Evolutionary conservation across 2,797 vertebrate species (phyloP).

Genomic region (Sebastes paucispinis): DNA sequence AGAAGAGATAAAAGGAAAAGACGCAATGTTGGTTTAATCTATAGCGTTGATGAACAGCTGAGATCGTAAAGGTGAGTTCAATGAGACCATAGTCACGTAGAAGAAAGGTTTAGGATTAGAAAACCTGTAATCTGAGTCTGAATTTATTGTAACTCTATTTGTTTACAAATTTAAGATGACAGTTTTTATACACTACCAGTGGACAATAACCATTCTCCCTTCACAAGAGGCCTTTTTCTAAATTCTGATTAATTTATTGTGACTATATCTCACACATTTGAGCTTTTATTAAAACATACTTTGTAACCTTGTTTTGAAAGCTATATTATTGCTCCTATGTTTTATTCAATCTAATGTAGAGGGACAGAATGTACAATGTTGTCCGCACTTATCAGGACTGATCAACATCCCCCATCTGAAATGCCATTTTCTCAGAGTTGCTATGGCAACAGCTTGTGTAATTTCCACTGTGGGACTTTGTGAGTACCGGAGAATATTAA

Average conservation of each 20-base stretch:
- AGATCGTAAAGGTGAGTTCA: background rate
- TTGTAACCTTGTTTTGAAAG: background rate
- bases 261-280: background rate
- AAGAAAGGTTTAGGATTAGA: background rate
- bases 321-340: background rate
- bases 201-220: background rate
- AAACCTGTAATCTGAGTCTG: background rate
- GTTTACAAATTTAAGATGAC: background rate
- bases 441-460: slow-evolving; percentile 57
- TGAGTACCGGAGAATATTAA: slow-evolving; percentile 34
- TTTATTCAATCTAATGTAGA: slow-evolving; percentile 13
- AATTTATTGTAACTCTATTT: background rate
- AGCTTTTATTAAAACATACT: background rate
- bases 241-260: background rate
- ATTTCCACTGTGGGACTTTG: slow-evolving; percentile 32
- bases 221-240: background rate
- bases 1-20: background rate
- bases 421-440: slow-evolving; percentile 54
- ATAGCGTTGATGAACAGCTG: background rate
- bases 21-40: background rate
- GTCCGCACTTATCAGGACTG: slow-evolving; percentile 29
- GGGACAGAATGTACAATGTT: slow-evolving; percentile 13
- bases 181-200: background rate
- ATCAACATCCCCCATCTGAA: slow-evolving; percentile 40
- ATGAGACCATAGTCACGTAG: background rate